Evolutionary conservation across 2,888 invertebrate species (phyloP), one percentile per base, ranked within the genome.

Genomic region (Syritta pipiens): DNA sequence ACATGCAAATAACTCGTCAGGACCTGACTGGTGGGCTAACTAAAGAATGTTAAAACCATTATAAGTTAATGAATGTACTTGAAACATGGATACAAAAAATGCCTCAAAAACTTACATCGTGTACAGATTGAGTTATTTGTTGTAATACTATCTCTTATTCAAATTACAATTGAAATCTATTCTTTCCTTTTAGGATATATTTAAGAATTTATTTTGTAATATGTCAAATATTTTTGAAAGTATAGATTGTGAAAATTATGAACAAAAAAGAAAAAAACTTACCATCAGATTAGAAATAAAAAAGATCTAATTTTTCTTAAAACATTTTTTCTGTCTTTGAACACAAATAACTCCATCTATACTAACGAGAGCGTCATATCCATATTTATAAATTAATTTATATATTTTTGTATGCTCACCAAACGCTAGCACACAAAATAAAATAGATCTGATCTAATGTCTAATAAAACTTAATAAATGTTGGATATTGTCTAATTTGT

Each of bases 11-110:
- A 75, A 59, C 30, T 46, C 75, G 46, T 68, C 75, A 9, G 75
- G 75, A 17, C 81, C 81, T 5, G 81, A 81, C 19, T 81, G 81
- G 81, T 81, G 81, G 81, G 81, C 69, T 2, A 81, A 75, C 32
- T 81, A 75, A 65, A 46, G 24, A 19, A 26, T 26, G 22, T 24
- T 44, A 60, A 49, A 69, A 30, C 49, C 32, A 63, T 40, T 7
- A 55, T 26, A 28, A 42, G 40, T 75, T 55, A 63, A 53, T 65
- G 37, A 71, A 71, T 53, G 51, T 65, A 57, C 63, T 71, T 46
- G 42, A 20, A 46, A 46, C 40, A 53, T 71, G 51, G 37, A 71
- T 57, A 77, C 20, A 30, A 35, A 49, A 37, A 60, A 53, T 37
- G 19, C 44, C 44, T 63, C 28, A 10, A 26, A 53, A 63, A 44